Percentiles rank a stretch among this genome's conserved stretches.
Conservation (phyloP, 2,797 vertebrate species). For the Phaenicophaeus curvirostris region DNA sequence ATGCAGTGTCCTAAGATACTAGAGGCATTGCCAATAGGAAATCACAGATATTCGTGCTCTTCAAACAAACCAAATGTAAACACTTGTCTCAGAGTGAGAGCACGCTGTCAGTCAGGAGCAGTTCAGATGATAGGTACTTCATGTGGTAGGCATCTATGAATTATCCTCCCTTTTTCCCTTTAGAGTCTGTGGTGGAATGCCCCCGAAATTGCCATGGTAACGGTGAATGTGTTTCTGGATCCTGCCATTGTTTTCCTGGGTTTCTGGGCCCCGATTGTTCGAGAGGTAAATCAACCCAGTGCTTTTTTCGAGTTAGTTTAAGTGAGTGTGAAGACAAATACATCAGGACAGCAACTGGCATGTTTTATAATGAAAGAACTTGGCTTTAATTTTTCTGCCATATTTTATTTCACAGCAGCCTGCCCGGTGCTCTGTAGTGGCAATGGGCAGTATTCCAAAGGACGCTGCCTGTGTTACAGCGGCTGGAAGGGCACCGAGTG, state of each 20-base stretch:
- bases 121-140: background rate
- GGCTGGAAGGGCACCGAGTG: conserved; percentile 99
- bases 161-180: conserved; percentile 45
- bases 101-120: background rate
- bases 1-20: background rate
- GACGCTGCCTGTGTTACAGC: conserved; percentile 96
- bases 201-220: conserved; percentile 97
- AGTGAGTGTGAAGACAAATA: background rate
- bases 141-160: background rate
- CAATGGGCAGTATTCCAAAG: conserved; percentile 96
- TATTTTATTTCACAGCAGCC: conserved; percentile 83
- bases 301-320: conserved; percentile 32
- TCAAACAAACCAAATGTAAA: background rate
- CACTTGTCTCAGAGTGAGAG: background rate
- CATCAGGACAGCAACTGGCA: background rate
- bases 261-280: conserved; percentile 97
- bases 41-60: background rate
- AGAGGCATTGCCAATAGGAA: background rate
- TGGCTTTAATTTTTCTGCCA: conserved; percentile 22
- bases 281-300: conserved; percentile 84
- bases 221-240: conserved; percentile 95
- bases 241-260: conserved; percentile 96
- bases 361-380: background rate
- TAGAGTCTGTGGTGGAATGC: conserved; percentile 96
- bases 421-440: conserved; percentile 95